Percentiles rank a stretch among this genome's conserved stretches.
Evolutionary conservation across 2,797 vertebrate species (phyloP).

Genomic region (Limnodromus scolopaceus): DNA sequence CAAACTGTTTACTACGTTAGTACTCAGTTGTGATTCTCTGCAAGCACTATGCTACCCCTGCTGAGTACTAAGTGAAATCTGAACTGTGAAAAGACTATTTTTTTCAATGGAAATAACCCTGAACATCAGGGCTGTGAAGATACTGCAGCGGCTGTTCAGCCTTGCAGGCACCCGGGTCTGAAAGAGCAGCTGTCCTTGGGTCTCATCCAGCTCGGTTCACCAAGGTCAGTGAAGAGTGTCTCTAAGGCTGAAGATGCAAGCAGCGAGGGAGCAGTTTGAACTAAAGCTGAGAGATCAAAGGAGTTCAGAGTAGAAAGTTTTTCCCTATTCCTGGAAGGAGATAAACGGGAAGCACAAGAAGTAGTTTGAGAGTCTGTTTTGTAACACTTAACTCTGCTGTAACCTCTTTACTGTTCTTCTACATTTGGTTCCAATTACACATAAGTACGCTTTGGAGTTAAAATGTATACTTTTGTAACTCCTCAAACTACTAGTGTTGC

Average conservation of each 20-base stretch:
- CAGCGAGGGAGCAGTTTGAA: neutral
- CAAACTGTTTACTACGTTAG: neutral
- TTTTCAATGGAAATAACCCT: neutral
- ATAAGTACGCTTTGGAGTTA: neutral
- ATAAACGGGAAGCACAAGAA: neutral
- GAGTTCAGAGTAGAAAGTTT: slow-evolving; percentile 10
- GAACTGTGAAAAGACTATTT: neutral
- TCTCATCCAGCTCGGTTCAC: neutral
- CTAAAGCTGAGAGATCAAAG: neutral
- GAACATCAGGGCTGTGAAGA: neutral
- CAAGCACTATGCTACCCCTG: neutral
- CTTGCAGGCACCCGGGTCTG: neutral
- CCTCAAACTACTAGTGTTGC: neutral
- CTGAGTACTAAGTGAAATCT: neutral
- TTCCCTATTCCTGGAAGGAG: slow-evolving; percentile 45
- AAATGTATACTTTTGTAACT: neutral
- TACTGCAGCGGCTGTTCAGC: neutral
- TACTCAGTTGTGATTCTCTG: neutral
- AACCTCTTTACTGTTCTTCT: neutral
- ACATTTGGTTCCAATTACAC: neutral
- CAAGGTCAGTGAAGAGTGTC: neutral
- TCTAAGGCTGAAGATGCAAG: neutral
- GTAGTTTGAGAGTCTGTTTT: neutral
- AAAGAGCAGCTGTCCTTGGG: neutral
- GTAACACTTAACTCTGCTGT: neutral